Percentiles rank a stretch among this genome's conserved stretches.
Conservation (phyloP, 2,888 invertebrate genomes). For the Brenthis ino region DNA sequence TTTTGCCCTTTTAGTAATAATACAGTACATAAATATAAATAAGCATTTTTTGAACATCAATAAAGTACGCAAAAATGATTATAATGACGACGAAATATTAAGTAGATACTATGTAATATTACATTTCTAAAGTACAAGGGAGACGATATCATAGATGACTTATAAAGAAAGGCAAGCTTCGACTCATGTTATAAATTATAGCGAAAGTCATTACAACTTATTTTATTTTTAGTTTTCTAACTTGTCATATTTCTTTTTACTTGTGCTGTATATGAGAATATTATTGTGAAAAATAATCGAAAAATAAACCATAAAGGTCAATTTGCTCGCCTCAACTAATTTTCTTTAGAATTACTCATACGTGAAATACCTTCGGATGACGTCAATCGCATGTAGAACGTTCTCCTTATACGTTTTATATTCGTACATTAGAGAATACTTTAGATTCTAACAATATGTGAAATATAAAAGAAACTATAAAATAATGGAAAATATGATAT, state of each 20-base stretch:
- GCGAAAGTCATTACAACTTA: background rate
- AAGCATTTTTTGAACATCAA: too few relatives aligned
- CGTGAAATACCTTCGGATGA: slow-evolving; percentile 15
- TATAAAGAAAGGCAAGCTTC: too few relatives aligned
- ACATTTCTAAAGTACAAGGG: too few relatives aligned
- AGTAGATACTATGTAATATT: too few relatives aligned
- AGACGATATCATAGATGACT: too few relatives aligned
- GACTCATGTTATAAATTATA: background rate
- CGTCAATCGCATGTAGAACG: slow-evolving; percentile 11
- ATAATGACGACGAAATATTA: too few relatives aligned
- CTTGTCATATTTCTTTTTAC: background rate
- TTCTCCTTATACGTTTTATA: background rate
- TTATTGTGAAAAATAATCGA: slow-evolving; percentile 1
- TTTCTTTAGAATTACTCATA: slow-evolving; percentile 15
- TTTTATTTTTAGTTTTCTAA: background rate
- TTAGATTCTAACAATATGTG: background rate
- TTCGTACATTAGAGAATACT: slow-evolving; percentile 7
- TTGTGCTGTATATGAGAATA: background rate
- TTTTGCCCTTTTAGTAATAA: too few relatives aligned
- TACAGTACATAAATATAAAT: too few relatives aligned
- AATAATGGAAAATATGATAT: too few relatives aligned
- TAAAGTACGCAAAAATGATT: too few relatives aligned
- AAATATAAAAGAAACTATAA: too few relatives aligned
- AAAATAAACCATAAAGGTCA: slow-evolving; percentile 23
- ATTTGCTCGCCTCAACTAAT: slow-evolving; percentile 17